Conservation (phyloP, 2,797 vertebrate species). For the Pseudomugil gertrudae region DNA sequence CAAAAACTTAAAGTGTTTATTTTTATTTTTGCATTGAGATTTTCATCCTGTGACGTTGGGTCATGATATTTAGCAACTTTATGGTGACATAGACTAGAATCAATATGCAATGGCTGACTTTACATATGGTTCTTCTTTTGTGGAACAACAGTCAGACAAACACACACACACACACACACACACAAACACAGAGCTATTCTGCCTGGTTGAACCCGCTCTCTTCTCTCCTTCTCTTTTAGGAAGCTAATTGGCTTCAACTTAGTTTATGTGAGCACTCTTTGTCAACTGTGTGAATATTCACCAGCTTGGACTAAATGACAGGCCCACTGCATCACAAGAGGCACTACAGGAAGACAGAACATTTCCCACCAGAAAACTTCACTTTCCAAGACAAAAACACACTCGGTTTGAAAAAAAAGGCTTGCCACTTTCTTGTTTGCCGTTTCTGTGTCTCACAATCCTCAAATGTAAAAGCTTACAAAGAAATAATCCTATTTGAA, state of each 20-base stretch:
- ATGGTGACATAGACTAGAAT: slow-evolving; percentile 33
- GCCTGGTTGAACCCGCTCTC: slow-evolving; percentile 7
- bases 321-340: slow-evolving; percentile 56
- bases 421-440: background rate
- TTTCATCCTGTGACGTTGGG: slow-evolving; percentile 36
- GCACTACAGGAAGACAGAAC: slow-evolving; percentile 55
- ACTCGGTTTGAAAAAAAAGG: background rate
- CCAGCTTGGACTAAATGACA: slow-evolving; percentile 60
- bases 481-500: slow-evolving; percentile 2
- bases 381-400: slow-evolving; percentile 32
- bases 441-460: background rate
- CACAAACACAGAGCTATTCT: slow-evolving; percentile 2
- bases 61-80: slow-evolving; percentile 35
- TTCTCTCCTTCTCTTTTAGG: slow-evolving; percentile 15
- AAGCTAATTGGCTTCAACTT: slow-evolving; percentile 67
- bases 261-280: slow-evolving; percentile 68
- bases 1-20: too few species aligned
- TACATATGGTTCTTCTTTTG: slow-evolving; percentile 18
- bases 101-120: slow-evolving; percentile 27
- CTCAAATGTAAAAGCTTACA: background rate
- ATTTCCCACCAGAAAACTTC: slow-evolving; percentile 74
- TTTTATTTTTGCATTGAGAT: slow-evolving; percentile 25
- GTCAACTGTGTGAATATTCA: slow-evolving; percentile 79
- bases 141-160: slow-evolving; percentile 18
- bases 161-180: background rate